These are phyloP conservation scores for Spongilla lacustris DNA, from an alignment of 37 sponge, comb jelly and placozoan species.

Conservation along the genomic window DNA sequence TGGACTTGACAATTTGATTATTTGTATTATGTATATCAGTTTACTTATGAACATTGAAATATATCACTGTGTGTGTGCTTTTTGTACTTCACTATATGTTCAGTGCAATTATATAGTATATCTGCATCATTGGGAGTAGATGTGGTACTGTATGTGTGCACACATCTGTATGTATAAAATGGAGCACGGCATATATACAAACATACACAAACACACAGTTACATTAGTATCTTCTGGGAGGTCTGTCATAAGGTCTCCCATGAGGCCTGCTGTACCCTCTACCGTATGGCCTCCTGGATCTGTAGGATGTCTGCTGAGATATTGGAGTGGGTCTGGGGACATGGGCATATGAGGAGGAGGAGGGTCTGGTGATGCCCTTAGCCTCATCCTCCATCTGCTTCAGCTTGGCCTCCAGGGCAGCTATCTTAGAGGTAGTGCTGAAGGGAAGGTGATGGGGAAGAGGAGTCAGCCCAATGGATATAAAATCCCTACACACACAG, in stretches of 20 bases:
- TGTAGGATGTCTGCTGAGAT: not conserved
- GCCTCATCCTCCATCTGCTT: constrained; percentile 66
- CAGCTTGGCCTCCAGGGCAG: constrained; percentile 84
- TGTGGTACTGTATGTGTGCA: too few species aligned
- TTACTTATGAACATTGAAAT: too few species aligned
- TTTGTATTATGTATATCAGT: too few species aligned
- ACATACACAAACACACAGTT: not conserved
- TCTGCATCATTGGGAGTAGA: too few species aligned
- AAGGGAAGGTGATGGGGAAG: not conserved
- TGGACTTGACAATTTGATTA: too few species aligned
- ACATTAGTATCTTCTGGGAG: not conserved
- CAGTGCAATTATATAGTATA: too few species aligned
- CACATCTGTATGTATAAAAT: too few species aligned
- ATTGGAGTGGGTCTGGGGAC: not conserved
- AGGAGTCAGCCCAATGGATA: not conserved
- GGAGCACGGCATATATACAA: too few species aligned
- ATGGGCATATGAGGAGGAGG: not conserved
- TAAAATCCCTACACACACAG: not conserved
- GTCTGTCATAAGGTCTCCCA: not conserved
- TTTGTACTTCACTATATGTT: too few species aligned
- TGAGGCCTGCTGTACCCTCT: not conserved
- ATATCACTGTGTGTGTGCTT: too few species aligned
- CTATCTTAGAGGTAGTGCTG: constrained; percentile 78
- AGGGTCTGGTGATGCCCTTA: not conserved
- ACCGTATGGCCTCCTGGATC: not conserved